Base-by-base conservation (phyloP, 2,797 vertebrate genomes). In the Manis pentadactyla region DNA sequence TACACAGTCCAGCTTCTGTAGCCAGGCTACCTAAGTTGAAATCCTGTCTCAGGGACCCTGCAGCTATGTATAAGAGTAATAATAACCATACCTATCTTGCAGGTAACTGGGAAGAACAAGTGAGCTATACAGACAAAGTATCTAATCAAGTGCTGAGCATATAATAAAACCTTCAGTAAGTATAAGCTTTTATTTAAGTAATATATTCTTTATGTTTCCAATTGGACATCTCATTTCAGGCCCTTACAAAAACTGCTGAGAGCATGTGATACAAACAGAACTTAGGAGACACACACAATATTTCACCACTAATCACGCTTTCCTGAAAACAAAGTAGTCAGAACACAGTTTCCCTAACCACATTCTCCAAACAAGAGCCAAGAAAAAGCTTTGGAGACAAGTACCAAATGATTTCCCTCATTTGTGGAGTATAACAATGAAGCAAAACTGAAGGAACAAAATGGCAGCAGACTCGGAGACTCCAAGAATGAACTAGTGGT, bases 21-120 rank as follows among this genome's bases (percentile, higher is more conserved):
- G 59, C 46, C 31, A 75, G 29, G 27, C 27, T 27, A 63, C 29
- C 69, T 66, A 8, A 53, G 68, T 18, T 51, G 23, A 85, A 90
- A 92, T 93, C 46, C 34, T 89, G 63, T 5, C 23, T 66, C 34
- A 75, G 49, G 4, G 0, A 29, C 10, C 90, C 74, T 49, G 2
- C 21, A 53, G 31, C 14, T 90, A 3, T 78, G 29, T n/a, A 37
- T 73, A 73, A 87, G 13, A 86, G 51, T 61, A 81, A 55, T 93
- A 90, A 84, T 46, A 87, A 8, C 27, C 18, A 42, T 42, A 82
- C 1, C 3, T 73, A 93, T 79, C 23, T 84, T 57, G 21, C 49
- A 85, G 64, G n/a, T 81, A 73, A 96, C 57, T 27, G 3, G 27
- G n/a, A 89, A 84, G 19, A 97, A 97, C 79, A 91, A 83, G 78